Evolutionary conservation across 2,888 invertebrate species (phyloP).

Genomic region (Aphelenchoides bicaudatus): DNA sequence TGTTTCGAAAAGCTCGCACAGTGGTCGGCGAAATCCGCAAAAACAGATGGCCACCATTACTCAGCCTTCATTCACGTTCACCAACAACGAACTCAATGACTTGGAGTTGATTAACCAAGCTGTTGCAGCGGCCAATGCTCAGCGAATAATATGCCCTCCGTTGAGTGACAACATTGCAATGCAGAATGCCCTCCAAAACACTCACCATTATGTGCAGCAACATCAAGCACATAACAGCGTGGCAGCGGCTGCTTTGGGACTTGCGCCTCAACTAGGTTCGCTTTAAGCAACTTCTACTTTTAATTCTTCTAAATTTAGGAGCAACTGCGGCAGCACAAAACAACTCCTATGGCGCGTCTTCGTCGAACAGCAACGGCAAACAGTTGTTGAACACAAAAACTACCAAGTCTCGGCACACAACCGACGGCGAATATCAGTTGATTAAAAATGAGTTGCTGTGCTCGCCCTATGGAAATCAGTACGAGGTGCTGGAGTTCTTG

Average conservation of each 20-base stretch:
- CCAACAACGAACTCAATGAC: slow-evolving; percentile 7
- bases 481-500: slow-evolving; percentile 75
- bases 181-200: neutral
- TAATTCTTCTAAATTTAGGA: too few species aligned
- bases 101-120: slow-evolving; percentile 18
- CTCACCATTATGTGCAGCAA: slow-evolving; percentile 15
- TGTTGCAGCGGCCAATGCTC: slow-evolving; percentile 16
- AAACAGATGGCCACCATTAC: neutral
- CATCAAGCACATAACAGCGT: slow-evolving; percentile 1
- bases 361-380: slow-evolving; percentile 16
- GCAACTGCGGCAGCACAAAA: neutral
- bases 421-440: slow-evolving; percentile 59
- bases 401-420: slow-evolving; percentile 40
- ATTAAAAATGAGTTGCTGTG: slow-evolving; percentile 59
- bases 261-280: neutral
- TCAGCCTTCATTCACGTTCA: slow-evolving; percentile 1
- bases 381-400: slow-evolving; percentile 24
- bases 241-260: too few species aligned
- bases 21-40: neutral
- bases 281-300: slow-evolving; percentile 6
- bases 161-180: neutral
- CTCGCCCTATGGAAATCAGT: slow-evolving; percentile 58
- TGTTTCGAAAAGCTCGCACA: neutral
- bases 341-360: slow-evolving; percentile 5
- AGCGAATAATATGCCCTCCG: slow-evolving; percentile 15